phyloP scores from a whole-genome alignment of 2,797 vertebrate genomes.

The Bradypodion pumilum region DNA sequence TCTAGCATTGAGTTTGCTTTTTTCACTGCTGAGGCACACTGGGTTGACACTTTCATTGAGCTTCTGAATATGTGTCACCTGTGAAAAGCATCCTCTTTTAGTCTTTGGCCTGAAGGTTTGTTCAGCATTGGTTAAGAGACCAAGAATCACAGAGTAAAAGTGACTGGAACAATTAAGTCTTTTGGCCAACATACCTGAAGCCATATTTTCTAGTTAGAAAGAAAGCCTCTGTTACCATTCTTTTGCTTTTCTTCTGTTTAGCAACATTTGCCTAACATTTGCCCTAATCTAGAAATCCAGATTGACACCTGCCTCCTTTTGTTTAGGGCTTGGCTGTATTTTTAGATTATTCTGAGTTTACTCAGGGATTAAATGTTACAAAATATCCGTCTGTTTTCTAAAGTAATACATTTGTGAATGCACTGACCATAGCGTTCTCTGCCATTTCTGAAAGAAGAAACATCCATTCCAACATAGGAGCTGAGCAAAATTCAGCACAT shows the following conservation, averaged over 20 bases:
- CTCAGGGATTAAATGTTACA: accelerated
- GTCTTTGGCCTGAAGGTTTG: conserved; percentile 26
- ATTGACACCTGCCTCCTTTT: not conserved
- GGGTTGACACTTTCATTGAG: no score
- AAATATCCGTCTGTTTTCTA: not conserved
- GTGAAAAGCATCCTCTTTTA: conserved; percentile 22
- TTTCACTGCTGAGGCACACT: no score
- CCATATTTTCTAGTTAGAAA: not conserved
- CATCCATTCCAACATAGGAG: not conserved
- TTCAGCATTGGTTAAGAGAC: conserved; percentile 26
- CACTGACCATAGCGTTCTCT: not conserved
- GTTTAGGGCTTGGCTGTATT: not conserved
- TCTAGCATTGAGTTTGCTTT: no score
- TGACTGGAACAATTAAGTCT: not conserved
- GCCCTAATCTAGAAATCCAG: not conserved
- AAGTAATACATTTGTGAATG: not conserved
- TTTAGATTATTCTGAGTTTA: not conserved
- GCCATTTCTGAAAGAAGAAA: not conserved
- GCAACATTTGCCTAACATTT: not conserved
- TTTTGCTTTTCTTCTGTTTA: not conserved
- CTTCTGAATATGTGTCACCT: conserved; percentile 30
- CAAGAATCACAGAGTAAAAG: conserved; percentile 47
- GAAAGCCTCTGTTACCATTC: not conserved
- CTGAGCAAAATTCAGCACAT: not conserved
- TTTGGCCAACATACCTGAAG: not conserved